Conservation (phyloP, 2,797 vertebrate genomes). For the Coendou prehensilis region DNA sequence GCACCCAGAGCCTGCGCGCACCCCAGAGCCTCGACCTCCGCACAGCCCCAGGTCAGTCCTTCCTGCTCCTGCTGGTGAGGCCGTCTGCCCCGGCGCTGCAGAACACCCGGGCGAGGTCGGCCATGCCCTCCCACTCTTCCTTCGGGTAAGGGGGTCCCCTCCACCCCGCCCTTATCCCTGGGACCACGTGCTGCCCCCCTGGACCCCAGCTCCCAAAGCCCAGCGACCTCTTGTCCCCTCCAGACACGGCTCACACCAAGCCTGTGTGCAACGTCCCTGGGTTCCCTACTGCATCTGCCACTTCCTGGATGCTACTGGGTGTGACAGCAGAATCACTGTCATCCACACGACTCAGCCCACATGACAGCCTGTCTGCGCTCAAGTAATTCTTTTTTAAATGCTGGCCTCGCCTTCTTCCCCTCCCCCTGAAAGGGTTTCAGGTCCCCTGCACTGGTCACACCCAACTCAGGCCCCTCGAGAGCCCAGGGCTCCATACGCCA, state of each 20-base stretch:
- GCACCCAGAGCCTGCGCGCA: background rate
- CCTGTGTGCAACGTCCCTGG: background rate
- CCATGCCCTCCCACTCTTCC: background rate
- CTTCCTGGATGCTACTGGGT: background rate
- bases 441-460: background rate
- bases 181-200: background rate
- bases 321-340: background rate
- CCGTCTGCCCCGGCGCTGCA: background rate
- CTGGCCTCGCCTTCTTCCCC: background rate
- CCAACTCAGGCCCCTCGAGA: background rate
- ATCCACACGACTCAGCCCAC: background rate
- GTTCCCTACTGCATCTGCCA: background rate
- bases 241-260: background rate
- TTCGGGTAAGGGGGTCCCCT: background rate
- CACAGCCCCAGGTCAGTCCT: background rate
- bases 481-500: background rate
- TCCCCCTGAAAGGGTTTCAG: background rate
- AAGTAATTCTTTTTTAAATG: background rate
- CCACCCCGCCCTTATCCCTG: background rate
- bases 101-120: background rate
- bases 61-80: background rate
- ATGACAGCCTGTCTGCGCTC: background rate
- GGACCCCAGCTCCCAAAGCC: background rate
- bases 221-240: background rate
- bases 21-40: background rate